Conservation (phyloP, 2,113 vertebrate species). For the Prunella himalayana region DNA sequence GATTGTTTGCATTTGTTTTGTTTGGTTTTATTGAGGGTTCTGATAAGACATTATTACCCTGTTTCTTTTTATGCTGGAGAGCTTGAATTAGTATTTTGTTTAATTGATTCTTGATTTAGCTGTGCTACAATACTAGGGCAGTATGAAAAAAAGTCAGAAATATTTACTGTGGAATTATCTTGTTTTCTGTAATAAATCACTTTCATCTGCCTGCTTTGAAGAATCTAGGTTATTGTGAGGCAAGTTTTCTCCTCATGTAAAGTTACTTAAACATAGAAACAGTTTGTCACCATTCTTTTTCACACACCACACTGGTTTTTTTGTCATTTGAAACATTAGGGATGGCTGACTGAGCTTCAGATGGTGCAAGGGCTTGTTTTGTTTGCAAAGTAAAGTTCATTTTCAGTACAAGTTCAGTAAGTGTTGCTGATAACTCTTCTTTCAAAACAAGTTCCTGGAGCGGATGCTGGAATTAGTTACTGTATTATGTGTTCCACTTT, state of each 20-base stretch:
- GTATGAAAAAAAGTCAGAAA: not conserved
- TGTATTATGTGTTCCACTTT: not conserved
- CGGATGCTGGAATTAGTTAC: not conserved
- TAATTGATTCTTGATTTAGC: not conserved
- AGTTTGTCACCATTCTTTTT: not conserved
- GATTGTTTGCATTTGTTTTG: not conserved
- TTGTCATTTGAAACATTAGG: not conserved
- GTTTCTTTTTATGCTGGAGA: not conserved
- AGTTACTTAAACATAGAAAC: not conserved
- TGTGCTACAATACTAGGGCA: not conserved
- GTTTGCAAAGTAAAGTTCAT: not conserved
- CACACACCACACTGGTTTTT: not conserved
- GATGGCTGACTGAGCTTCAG: not conserved
- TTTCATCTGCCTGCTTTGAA: not conserved
- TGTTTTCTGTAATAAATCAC: not conserved
- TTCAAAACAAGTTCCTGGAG: not conserved
- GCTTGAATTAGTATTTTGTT: not conserved
- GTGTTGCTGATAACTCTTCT: not conserved
- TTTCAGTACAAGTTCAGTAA: not conserved
- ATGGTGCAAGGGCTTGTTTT: not conserved
- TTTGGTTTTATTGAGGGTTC: not conserved
- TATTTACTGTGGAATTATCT: not conserved
- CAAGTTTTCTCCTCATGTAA: not conserved
- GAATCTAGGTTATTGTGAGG: not conserved
- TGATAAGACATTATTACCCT: accelerated